Conservation (phyloP, 2,113 vertebrate genomes). For the Entomyzon cyanotis region DNA sequence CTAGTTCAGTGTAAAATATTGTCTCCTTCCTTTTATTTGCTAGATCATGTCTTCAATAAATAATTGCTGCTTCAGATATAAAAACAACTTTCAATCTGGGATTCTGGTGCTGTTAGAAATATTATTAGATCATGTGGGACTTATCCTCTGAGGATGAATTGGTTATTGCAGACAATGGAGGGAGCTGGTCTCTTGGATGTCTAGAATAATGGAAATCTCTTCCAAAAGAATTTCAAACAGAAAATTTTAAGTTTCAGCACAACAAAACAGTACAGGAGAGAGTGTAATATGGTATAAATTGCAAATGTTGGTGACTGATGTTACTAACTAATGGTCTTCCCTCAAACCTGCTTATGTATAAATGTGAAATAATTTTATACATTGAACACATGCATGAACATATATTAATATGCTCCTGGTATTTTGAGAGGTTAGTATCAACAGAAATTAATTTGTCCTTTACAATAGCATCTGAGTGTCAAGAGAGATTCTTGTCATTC, state of each 20-base stretch:
- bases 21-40: neutral
- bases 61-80: neutral
- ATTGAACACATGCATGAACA: neutral
- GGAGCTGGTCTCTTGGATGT: neutral
- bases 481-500: neutral
- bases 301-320: neutral
- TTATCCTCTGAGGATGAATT: neutral
- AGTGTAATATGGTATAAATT: neutral
- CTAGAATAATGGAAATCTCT: neutral
- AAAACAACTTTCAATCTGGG: neutral
- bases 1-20: neutral
- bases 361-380: neutral
- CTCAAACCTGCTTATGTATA: neutral
- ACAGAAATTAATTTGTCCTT: neutral
- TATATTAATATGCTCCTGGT: neutral
- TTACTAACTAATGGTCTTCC: neutral
- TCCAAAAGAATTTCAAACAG: neutral
- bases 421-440: neutral
- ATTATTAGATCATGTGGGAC: neutral
- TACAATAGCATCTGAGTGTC: neutral
- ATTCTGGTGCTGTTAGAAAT: neutral
- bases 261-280: neutral
- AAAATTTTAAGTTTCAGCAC: neutral
- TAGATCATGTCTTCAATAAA: neutral
- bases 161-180: neutral